phyloP scores from a whole-genome alignment of 2,113 vertebrate genomes.

The Corythaeola cristata region DNA sequence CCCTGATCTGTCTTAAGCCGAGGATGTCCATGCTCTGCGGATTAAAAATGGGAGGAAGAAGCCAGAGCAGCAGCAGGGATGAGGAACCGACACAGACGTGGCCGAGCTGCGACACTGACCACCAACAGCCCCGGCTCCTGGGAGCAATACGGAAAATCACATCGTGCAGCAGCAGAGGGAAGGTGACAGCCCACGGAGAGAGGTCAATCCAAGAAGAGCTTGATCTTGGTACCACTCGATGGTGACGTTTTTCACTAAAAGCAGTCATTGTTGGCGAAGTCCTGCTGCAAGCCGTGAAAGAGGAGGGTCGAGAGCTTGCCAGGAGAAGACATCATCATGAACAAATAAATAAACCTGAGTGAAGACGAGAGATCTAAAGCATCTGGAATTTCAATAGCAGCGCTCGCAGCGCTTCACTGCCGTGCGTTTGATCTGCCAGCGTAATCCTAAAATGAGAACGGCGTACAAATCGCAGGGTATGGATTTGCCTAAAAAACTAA shows the following conservation, averaged over 20 bases:
- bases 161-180: neutral
- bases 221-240: neutral
- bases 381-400: neutral
- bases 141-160: neutral
- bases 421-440: neutral
- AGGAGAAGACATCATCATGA: neutral
- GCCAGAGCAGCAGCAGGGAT: neutral
- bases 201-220: neutral
- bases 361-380: neutral
- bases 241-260: neutral
- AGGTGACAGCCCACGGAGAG: neutral
- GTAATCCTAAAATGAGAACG: neutral
- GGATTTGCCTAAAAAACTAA: slow-evolving; percentile 19
- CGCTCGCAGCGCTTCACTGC: neutral
- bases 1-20: neutral
- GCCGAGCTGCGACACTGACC: neutral
- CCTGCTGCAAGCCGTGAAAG: neutral
- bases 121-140: neutral
- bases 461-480: neutral
- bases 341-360: neutral
- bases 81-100: neutral
- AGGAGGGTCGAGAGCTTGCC: neutral
- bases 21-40: neutral
- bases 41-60: neutral
- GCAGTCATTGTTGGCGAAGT: neutral